Evolutionary conservation across 2,113 vertebrate species (phyloP), one percentile per base, ranked within the genome.

Genomic region (Rhinichthys klamathensis): DNA sequence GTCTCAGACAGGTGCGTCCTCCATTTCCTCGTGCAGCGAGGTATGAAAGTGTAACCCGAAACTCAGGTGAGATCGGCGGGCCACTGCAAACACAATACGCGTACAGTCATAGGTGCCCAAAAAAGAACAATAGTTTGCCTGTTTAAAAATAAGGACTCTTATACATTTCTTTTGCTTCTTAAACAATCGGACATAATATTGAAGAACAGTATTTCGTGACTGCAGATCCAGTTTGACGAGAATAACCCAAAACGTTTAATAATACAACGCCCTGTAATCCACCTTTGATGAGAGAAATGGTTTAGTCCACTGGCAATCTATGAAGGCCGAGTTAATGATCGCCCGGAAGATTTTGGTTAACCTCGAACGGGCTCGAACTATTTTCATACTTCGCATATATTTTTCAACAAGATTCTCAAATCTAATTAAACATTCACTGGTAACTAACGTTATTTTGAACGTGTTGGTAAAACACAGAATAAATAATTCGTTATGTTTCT

Each of bases 11-110:
- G 85, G 56, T 83, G 60, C 41, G 56, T n/a, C 82, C 44, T 51
- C 88, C 88, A 87, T 87, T 89, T 89, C 84, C 83, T 87, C 4
- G 3, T 0, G 44, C 18, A 1, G 30, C 6, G 38, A 80, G 54
- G 81, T 81, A 74, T 44, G 61, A 25, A 10, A 23, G 30, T 35
- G 83, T 18, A 85, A 80, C 83, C 74, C 78, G 85, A 88, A 78
- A 84, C 85, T 84, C 88, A 89, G 88, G 88, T 89, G 88, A 89
- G 88, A 63, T 73, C 80, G 54, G 4, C 21, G 9, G 87, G 49
- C 80, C 46, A 32, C 2, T 58, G 72, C 74, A 80, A 73, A 13
- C 65, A 15, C 35, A 2, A 0, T 8, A 5, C 23, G 51, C 18
- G 30, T 72, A 15, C 32, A 41, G 10, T 30, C 16, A 58, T 11